Base-by-base conservation (phyloP, 1,140 invertebrate genomes). In the Cardiocondyla obscurior region DNA sequence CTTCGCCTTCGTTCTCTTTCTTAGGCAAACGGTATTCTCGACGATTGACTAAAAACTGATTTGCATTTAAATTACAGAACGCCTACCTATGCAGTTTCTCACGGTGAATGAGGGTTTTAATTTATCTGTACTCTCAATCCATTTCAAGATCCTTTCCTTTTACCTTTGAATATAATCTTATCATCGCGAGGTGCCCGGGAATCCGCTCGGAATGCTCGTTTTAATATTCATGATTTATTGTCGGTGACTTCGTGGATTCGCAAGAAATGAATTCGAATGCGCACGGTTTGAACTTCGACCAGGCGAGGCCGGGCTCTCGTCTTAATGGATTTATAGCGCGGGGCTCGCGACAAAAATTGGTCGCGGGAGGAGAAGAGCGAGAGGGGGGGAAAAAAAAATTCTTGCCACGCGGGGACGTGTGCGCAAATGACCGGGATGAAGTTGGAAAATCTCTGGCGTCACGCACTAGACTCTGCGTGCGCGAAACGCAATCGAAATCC, bases 221-320 rank as follows among this genome's bases (percentile, higher is more conserved):
- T 88, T 88, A 88, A 88, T 88, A 88, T 88, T 88, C 86, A 88
- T 88, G 85, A 88, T 88, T 88, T 88, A 88, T 87, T 87, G 86
- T 87, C 82, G 49, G 69, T 49, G 82, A 87, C 85, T 84, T 84
- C 12, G 51, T 55, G 39, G 65, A 81, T 73, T 73, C 64, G 77
- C 67, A 60, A 81, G 77, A 81, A 81, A 81, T 81, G 77, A 81
- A 81, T 73, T 81, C 77, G 77, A 73, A 81, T 73, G 77, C 57
- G 77, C 64, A 73, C 53, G 39, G 42, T 73, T 81, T 73, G 69
- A 57, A 69, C 77, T 77, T 69, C 33, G 55, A 58, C 51, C 77
- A 22, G 33, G 7, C 3, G 10, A 8, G 14, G 22, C 28, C 16
- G 30, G 57, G n/a, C n/a, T n/a, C 55, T 57, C 67, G 67, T 64